Conservation (phyloP, 2,888 invertebrate genomes). For the Tryphoninae sp. region DNA sequence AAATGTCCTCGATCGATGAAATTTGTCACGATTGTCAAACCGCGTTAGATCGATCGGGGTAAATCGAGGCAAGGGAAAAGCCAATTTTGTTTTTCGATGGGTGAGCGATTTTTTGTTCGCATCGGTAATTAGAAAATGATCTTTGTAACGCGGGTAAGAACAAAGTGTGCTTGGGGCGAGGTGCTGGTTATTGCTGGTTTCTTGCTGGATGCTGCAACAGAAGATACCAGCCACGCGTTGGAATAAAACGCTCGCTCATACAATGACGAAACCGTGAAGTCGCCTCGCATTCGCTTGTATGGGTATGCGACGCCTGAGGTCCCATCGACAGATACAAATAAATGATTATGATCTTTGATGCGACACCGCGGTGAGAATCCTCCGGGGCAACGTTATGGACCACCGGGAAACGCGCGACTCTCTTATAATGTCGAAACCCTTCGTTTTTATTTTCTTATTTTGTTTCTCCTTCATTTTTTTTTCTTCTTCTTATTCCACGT, state of each 20-base stretch:
- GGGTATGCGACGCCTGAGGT: conserved; percentile 27
- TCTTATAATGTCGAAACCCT: conserved; percentile 15
- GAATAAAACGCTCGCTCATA: conserved; percentile 57
- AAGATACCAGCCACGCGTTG: not conserved
- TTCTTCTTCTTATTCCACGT: conserved; percentile 15
- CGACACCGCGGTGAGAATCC: conserved; percentile 64
- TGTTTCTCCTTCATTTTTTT: not conserved
- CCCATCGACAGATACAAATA: conserved; percentile 67
- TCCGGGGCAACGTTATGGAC: conserved; percentile 65
- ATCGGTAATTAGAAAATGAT: conserved; percentile 9
- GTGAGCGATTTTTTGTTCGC: not conserved
- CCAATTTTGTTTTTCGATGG: not conserved
- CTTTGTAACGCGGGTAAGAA: not conserved
- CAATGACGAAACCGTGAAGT: conserved; percentile 36
- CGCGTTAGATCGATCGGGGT: conserved; percentile 5
- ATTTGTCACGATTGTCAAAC: conserved; percentile 43
- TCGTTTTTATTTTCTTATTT: not conserved
- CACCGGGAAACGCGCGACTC: conserved; percentile 70
- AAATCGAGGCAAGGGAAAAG: not conserved
- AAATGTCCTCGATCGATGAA: conserved; percentile 21
- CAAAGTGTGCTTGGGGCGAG: too few species aligned
- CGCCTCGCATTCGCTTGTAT: not conserved
- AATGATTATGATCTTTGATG: conserved; percentile 74
- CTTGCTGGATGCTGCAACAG: conserved; percentile 10
- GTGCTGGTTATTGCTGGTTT: too few species aligned